Conservation (phyloP, 2,113 vertebrate species). For the Myxocyprinus asiaticus region DNA sequence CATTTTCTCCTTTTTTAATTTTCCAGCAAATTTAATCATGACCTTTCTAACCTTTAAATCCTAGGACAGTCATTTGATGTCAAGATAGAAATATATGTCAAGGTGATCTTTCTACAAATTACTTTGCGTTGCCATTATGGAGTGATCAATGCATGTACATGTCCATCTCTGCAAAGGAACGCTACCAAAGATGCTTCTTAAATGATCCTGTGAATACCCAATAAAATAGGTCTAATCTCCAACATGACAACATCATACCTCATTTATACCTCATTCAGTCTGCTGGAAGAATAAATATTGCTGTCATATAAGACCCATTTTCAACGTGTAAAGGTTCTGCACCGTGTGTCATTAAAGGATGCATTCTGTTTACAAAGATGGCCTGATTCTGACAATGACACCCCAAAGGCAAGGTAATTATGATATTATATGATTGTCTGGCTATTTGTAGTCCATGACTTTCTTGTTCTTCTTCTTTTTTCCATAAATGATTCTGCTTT, state of each 20-base stretch:
- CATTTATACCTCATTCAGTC: background rate
- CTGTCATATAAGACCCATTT: slow-evolving; percentile 63
- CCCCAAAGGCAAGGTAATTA: slow-evolving; percentile 60
- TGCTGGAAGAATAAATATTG: background rate
- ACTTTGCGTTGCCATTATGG: slow-evolving; percentile 12
- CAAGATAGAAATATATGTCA: too few species aligned
- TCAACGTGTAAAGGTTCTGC: slow-evolving; percentile 54
- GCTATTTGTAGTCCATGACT: background rate
- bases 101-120: slow-evolving; percentile 7
- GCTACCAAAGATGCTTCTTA: slow-evolving; percentile 3
- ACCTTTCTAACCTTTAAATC: too few species aligned
- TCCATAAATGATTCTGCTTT: background rate
- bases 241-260: background rate
- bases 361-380: slow-evolving; percentile 56
- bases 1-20: too few species aligned
- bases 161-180: background rate
- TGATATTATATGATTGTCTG: slow-evolving; percentile 25
- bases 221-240: slow-evolving; percentile 1
- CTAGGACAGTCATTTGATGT: too few species aligned
- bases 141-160: background rate
- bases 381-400: slow-evolving; percentile 69
- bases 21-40: too few species aligned
- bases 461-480: background rate
- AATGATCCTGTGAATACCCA: slow-evolving; percentile 41
- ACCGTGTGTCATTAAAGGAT: slow-evolving; percentile 65